These are phyloP conservation scores for Meandrusa payeni DNA, from an alignment of 2,888 invertebrate genomes.

Conservation along the genomic window DNA sequence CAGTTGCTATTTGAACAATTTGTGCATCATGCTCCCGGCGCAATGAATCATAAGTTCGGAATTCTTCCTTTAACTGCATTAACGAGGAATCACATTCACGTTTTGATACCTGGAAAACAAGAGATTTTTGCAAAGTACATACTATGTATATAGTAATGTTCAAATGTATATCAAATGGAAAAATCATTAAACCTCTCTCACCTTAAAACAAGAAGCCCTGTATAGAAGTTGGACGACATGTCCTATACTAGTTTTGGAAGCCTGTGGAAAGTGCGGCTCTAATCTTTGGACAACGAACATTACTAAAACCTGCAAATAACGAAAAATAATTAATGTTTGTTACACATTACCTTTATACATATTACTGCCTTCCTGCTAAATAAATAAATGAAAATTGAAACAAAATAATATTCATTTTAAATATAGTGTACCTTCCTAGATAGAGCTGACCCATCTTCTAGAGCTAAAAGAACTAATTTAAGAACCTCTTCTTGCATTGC, in stretches of 20 bases:
- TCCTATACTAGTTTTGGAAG: conserved; percentile 99
- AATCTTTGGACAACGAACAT: conserved; percentile 99
- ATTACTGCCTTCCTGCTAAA: no score
- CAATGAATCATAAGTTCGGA: conserved; percentile 95
- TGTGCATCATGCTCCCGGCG: conserved; percentile 98
- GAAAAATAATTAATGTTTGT: no score
- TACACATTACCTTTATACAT: no score
- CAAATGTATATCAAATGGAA: no score
- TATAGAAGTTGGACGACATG: conserved; percentile 99
- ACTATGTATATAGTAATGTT: no score
- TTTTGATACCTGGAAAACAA: conserved; percentile 92
- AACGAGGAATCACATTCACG: conserved; percentile 97
- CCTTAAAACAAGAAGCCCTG: conserved; percentile 98
- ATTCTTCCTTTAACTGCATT: conserved; percentile 99
- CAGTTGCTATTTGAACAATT: conserved; percentile 98
- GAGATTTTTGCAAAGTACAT: no score
- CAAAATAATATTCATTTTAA: background rate
- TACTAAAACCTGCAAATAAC: conserved; percentile 84
- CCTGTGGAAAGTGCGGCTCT: conserved; percentile 96
- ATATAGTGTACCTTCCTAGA: conserved; percentile 86
- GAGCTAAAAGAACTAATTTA: conserved; percentile 93
- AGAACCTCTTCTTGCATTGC: conserved; percentile 99
- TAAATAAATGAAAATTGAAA: background rate
- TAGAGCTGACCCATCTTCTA: conserved; percentile 97
- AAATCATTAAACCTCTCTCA: no score